A percentile compares a stretch with the other conserved stretches of the same genome.
Evolutionary conservation across 2,113 vertebrate species (phyloP).

Genomic region (Sinocyclocheilus anshuiensis): DNA sequence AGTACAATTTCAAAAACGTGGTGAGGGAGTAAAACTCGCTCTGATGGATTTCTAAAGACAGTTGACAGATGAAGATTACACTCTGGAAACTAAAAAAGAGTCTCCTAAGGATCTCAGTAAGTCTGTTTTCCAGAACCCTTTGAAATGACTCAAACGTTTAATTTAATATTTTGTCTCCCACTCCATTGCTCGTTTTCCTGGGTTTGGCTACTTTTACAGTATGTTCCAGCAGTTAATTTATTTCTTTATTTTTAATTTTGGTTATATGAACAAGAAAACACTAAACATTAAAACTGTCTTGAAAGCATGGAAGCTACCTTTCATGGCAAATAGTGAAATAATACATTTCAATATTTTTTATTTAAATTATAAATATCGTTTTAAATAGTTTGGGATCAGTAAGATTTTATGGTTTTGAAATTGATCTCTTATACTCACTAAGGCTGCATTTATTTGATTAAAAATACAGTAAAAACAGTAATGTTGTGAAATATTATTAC

Average conservation of each 20-base stretch:
- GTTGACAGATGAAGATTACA: slow-evolving; percentile 10
- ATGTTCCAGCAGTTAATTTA: background rate
- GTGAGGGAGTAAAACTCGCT: background rate
- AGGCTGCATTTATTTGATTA: background rate
- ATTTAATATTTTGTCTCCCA: slow-evolving; percentile 10
- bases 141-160: background rate
- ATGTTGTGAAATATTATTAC: no score
- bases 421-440: background rate
- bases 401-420: background rate
- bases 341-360: no score
- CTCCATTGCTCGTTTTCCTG: background rate
- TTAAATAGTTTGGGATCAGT: no score
- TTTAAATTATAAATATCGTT: background rate
- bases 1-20: background rate
- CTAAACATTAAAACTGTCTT: background rate
- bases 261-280: background rate
- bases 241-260: background rate
- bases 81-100: background rate
- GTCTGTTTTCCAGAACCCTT: background rate
- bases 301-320: background rate
- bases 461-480: background rate
- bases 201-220: background rate
- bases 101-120: background rate
- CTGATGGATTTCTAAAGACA: background rate
- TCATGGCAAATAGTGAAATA: no score